A percentile compares a stretch with the other conserved stretches of the same genome.
phyloP scores from a whole-genome alignment of 2,113 vertebrate species.

The Peromyscus polionotus region DNA sequence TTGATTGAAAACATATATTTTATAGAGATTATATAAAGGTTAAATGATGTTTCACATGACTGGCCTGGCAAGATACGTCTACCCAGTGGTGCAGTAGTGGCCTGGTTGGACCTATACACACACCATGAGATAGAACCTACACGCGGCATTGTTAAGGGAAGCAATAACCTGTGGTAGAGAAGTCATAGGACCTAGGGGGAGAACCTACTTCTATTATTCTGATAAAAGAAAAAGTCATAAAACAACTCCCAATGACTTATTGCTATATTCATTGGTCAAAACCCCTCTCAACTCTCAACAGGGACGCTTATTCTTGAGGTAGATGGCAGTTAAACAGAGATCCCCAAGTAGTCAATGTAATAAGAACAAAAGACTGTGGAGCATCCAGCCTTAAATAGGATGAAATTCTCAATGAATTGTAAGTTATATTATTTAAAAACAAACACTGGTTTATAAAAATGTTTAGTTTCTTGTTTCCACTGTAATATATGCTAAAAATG shows the following conservation, averaged over 20 bases:
- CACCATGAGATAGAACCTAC: not conserved
- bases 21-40: not conserved
- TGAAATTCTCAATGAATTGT: not conserved
- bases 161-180: not conserved
- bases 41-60: not conserved
- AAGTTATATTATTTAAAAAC: not conserved
- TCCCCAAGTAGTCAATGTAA: not conserved
- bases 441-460: not conserved
- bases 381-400: not conserved
- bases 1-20: slow-evolving; percentile 17
- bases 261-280: not conserved
- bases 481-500: not conserved
- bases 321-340: not conserved
- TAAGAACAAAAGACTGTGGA: not conserved
- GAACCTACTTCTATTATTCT: not conserved
- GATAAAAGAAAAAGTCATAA: not conserved
- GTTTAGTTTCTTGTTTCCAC: not conserved
- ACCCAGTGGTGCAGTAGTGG: not conserved
- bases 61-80: not conserved
- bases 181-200: not conserved
- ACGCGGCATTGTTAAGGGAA: not conserved
- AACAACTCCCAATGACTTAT: not conserved
- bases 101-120: not conserved
- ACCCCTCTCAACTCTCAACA: not conserved
- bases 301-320: not conserved